Base-by-base conservation (phyloP, 64 coral and sea anemone genomes). In the Trachythela sp. region DNA sequence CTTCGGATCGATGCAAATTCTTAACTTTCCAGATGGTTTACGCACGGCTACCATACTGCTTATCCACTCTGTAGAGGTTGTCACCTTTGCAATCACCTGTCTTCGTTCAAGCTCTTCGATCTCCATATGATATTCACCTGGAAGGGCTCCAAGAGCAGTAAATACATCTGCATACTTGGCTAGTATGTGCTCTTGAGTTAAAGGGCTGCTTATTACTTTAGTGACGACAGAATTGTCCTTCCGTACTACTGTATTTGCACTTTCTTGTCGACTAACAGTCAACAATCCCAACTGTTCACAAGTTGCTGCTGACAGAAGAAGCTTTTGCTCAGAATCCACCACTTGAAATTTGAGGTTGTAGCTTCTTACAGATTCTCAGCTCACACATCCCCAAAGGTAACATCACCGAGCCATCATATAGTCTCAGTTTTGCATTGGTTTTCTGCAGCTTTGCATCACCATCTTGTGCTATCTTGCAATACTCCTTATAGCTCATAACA, bases 381-480 rank as follows among this genome's bases (percentile, higher is more conserved):
- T 51, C 86, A 39, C 90, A 91, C 38, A 39, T 31, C 39, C 72
- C 85, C 45, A 64, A 80, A 35, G 86, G 75, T n/a, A 60, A 40
- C 85, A 92, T 88, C 39, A 56, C 49, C 39, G 85, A 68, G 27
- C 86, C 86, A 88, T 92, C 48, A 83, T 88, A 92, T 10, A 88
- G 41, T 64, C 71, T 30, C 70, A 92, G 72, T 56, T 92, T 87
- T 20, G 71, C 59, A 88, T 64, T 75, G 8, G 70, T 87, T 24
- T 48, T 92, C 36, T 42, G 86, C 75, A 88, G 34, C 37, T 88
- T 54, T 40, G 86, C 68, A 40, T 92, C 83, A 83, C 91, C 85
- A 87, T 89, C 88, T 45, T 89, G 88, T 56, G 76, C 75, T 30
- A 89, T 54, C 71, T 89, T 83, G 88, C 88, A 89, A 49, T 76